phyloP scores from a whole-genome alignment of 2,797 vertebrate species.

The Threskiornis aethiopicus region DNA sequence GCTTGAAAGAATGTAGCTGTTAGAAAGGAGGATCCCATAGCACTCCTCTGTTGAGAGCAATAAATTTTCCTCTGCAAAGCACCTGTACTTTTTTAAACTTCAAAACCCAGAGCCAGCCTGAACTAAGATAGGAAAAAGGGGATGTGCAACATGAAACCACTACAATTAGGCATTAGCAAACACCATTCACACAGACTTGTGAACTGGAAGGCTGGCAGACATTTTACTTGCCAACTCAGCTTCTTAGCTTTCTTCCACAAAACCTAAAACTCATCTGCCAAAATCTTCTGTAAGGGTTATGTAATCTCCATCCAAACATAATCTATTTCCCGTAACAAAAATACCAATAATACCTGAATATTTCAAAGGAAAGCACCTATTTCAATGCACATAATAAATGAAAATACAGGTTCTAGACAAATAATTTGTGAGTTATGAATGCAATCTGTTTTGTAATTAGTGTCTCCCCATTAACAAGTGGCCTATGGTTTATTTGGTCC shows the following conservation, averaged over 20 bases:
- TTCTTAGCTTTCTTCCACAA: not conserved
- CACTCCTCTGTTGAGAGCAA: not conserved
- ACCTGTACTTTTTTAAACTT: not conserved
- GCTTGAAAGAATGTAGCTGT: constrained; percentile 33
- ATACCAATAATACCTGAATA: not conserved
- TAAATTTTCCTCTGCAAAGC: not conserved
- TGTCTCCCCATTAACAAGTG: not conserved
- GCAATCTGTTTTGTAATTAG: not conserved
- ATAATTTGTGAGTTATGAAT: not conserved
- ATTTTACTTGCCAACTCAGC: not conserved
- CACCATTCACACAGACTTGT: not conserved
- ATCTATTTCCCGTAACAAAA: not conserved
- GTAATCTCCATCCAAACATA: not conserved
- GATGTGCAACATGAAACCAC: not conserved
- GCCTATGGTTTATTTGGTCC: not conserved
- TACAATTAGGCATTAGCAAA: not conserved
- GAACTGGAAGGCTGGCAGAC: not conserved
- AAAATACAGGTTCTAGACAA: not conserved
- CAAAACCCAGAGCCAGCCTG: not conserved
- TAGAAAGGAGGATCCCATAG: not conserved
- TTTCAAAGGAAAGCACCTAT: not conserved
- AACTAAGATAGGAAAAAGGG: not conserved
- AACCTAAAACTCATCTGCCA: not conserved
- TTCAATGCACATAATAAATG: not conserved
- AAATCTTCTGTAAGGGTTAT: not conserved